Conservation (phyloP, 1,140 invertebrate species). For the Goniozus legneri region DNA sequence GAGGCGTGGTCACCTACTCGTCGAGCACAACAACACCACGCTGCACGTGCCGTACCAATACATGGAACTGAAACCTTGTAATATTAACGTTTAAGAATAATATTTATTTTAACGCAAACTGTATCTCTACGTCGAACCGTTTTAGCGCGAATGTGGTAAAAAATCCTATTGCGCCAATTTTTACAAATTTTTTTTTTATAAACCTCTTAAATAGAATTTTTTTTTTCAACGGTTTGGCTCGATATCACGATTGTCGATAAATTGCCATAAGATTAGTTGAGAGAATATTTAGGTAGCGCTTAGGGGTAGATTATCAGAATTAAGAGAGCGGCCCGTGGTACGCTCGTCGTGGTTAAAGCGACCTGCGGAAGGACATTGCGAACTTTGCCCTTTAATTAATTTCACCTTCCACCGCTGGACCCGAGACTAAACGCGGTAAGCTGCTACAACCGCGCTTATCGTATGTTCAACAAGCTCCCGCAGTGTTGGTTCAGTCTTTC, state of each 20-base stretch:
- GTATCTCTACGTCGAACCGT: no score
- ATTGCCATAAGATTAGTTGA: slow-evolving; percentile 38
- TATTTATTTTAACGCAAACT: slow-evolving; percentile 11
- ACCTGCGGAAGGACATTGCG: slow-evolving; percentile 17
- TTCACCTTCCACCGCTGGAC: slow-evolving; percentile 20
- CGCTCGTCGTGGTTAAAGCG: slow-evolving; percentile 10
- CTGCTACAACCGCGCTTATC: slow-evolving; percentile 23
- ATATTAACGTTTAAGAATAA: slow-evolving; percentile 49
- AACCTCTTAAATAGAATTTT: no score
- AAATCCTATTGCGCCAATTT: no score
- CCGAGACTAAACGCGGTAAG: slow-evolving; percentile 25
- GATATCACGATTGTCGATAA: slow-evolving; percentile 27
- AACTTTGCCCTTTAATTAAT: slow-evolving; percentile 28
- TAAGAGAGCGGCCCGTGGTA: slow-evolving; percentile 10
- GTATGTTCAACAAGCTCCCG: slow-evolving; percentile 23
- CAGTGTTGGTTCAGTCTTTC: no score
- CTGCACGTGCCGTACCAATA: slow-evolving; percentile 86
- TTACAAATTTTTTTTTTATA: no score
- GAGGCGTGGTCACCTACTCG: slow-evolving; percentile 75
- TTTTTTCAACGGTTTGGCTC: neutral
- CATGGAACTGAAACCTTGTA: slow-evolving; percentile 69
- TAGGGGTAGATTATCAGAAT: slow-evolving; percentile 17
- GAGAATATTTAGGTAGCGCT: slow-evolving; percentile 12
- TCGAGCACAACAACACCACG: slow-evolving; percentile 76
- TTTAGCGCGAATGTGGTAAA: no score